Evolutionary conservation across 1,140 invertebrate species (phyloP).

Genomic region (Pollicipes pollicipes): DNA sequence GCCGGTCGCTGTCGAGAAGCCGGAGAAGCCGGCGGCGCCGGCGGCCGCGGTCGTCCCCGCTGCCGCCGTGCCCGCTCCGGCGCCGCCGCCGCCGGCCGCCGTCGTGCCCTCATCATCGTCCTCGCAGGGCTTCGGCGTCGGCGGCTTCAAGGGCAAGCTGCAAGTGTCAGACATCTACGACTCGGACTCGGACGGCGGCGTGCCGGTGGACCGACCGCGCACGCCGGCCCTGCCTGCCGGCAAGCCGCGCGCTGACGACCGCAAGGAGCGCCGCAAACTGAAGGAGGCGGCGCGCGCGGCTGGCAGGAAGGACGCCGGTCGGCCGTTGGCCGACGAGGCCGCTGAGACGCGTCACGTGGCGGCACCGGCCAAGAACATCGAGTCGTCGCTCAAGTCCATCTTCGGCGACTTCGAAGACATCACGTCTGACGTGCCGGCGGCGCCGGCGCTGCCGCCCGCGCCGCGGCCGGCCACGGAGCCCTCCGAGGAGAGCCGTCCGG

Average conservation of each 20-base stretch:
- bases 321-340: not conserved
- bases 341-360: not conserved
- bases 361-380: not conserved
- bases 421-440: not conserved
- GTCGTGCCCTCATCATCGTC: not conserved
- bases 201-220: not conserved
- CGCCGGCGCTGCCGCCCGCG: too few relatives aligned
- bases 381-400: not conserved
- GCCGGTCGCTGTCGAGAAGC: not conserved
- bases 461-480: too few relatives aligned
- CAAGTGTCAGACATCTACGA: conserved; percentile 3
- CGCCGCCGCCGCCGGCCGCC: too few relatives aligned
- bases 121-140: not conserved
- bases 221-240: not conserved
- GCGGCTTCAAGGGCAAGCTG: not conserved
- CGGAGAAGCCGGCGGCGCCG: too few relatives aligned
- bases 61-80: too few relatives aligned
- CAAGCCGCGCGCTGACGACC: not conserved
- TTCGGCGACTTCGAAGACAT: not conserved
- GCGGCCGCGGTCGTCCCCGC: too few relatives aligned
- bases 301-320: not conserved
- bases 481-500: not conserved
- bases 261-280: not conserved
- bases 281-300: not conserved
- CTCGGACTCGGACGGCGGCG: not conserved